These are phyloP conservation scores for Chelonus formosanus DNA, from an alignment of 2,888 invertebrate species.

Conservation along the genomic window DNA sequence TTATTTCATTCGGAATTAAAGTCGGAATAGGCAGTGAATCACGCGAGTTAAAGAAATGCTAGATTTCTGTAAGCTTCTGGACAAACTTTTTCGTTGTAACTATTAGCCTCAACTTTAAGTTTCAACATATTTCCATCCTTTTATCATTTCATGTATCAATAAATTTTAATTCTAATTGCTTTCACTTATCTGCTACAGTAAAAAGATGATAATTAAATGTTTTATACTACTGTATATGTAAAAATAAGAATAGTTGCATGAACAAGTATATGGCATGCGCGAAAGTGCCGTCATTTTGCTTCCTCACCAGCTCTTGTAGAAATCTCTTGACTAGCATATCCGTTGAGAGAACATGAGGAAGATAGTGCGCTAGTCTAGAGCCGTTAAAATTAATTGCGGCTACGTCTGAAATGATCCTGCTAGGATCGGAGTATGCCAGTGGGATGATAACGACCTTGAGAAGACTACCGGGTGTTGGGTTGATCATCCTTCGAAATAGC, in stretches of 20 bases:
- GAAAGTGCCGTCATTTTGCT: constrained; percentile 6
- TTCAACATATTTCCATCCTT: not conserved
- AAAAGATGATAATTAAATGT: not conserved
- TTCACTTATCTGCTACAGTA: too few relatives aligned
- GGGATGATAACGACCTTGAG: constrained; percentile 44
- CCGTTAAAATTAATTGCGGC: constrained; percentile 44
- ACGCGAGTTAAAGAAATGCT: constrained; percentile 16
- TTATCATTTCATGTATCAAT: not conserved
- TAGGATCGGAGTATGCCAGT: constrained; percentile 32
- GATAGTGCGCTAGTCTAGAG: constrained; percentile 28
- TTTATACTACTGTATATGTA: not conserved
- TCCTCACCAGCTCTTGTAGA: constrained; percentile 7
- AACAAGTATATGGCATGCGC: constrained; percentile 4
- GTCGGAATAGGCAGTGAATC: constrained; percentile 38
- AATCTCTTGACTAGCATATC: constrained; percentile 28
- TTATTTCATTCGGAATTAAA: constrained; percentile 41
- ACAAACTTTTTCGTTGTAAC: not conserved
- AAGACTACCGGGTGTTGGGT: constrained; percentile 20
- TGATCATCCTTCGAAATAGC: constrained; percentile 9
- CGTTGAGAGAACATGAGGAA: constrained; percentile 18
- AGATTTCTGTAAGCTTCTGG: too few relatives aligned
- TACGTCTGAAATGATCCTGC: constrained; percentile 36
- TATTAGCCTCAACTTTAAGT: constrained; percentile 10
- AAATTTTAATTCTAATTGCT: not conserved
- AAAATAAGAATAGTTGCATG: not conserved